Evolutionary conservation across 2,888 invertebrate species (phyloP).

Genomic region (Baccha elongata): DNA sequence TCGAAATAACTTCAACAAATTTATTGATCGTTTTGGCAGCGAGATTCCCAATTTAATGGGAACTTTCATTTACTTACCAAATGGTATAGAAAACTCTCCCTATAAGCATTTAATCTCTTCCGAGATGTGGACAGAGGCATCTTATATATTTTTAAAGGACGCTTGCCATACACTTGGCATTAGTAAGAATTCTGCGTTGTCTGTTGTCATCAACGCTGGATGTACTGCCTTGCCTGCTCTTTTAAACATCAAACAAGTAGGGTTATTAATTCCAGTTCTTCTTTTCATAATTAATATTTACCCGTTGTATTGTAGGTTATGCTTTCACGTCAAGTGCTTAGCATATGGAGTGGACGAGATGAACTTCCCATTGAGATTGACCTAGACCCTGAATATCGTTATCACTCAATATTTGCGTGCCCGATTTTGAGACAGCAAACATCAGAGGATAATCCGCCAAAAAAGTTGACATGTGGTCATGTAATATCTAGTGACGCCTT

Average conservation of each 20-base stretch:
- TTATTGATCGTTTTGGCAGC: constrained; percentile 90
- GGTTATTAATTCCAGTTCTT: background rate
- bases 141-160: constrained; percentile 95
- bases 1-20: constrained; percentile 91
- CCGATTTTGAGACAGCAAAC: constrained; percentile 98
- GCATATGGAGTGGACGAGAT: constrained; percentile 97
- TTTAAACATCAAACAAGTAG: constrained; percentile 92
- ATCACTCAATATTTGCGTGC: constrained; percentile 99
- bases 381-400: constrained; percentile 93
- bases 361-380: constrained; percentile 99
- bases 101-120: constrained; percentile 89
- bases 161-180: constrained; percentile 95
- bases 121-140: constrained; percentile 90
- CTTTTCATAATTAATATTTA: background rate
- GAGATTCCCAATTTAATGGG: constrained; percentile 95
- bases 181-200: constrained; percentile 94
- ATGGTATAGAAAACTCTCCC: constrained; percentile 90
- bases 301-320: constrained; percentile 85
- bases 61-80: constrained; percentile 89
- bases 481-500: constrained; percentile 98
- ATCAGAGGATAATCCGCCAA: constrained; percentile 97
- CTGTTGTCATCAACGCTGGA: constrained; percentile 96
- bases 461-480: constrained; percentile 98
- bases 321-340: constrained; percentile 93
- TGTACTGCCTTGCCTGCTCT: constrained; percentile 96